Base-by-base conservation (phyloP, 2,113 vertebrate species). In the Phylloscopus whistleri region DNA sequence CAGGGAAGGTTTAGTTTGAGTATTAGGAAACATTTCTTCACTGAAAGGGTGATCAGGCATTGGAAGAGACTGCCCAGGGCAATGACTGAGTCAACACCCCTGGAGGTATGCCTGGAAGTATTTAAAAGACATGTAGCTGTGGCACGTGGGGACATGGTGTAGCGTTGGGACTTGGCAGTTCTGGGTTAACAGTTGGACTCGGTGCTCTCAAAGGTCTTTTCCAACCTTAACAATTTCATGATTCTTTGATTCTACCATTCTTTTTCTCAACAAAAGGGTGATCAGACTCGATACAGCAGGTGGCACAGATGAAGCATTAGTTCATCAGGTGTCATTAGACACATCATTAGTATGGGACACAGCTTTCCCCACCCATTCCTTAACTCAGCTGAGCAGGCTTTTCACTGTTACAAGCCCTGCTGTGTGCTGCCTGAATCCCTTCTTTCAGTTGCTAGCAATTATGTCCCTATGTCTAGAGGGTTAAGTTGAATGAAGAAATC, bases 281-380 rank as follows among this genome's bases (percentile, higher is more conserved):
- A 70, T 72, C 68, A 72, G 51, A 82, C 59, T 81, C 3, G 10
- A 70, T 66, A 37, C 58, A 86, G 89, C 63, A 79, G 83, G 90
- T 70, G 81, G 64, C 48, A 77, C n/a, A 49, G 53, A 81, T 31
- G 48, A 87, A 77, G 73, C 52, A 70, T 81, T 77, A 90, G 51
- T 77, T 90, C 67, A 93, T 68, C 2, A 0, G 33, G 51, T 93
- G 90, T 95, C 92, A 94, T 86, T 95, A 96, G 92, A 69, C 21
- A 53, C 46, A 66, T 62, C 58, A 83, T 85, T 91, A 90, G 87
- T 84, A 75, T 52, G 89, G 87, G 89, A 11, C 46, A 48, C 48
- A 31, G 66, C 26, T 81, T 64, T 90, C 55, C 80, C 76, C 59
- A 43, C 24, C 51, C 52, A 37, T 86, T 85, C 53, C 79, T 90